These are phyloP conservation scores for Sminthopsis crassicaudata DNA, from an alignment of 2,113 vertebrate species.

Conservation along the genomic window DNA sequence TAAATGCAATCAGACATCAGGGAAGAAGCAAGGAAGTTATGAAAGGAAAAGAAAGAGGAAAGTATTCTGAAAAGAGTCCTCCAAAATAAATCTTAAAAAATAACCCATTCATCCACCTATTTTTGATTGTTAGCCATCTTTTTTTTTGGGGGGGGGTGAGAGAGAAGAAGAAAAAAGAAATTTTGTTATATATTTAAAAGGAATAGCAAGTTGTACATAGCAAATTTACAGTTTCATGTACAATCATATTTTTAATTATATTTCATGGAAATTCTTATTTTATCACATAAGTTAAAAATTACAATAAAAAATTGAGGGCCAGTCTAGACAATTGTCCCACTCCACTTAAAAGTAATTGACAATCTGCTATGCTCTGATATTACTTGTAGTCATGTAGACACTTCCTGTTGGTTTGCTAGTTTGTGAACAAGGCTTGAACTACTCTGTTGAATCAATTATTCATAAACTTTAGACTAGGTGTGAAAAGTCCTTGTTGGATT, in stretches of 20 bases:
- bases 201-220: too few relatives aligned
- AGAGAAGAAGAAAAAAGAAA: too few relatives aligned
- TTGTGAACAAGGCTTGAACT: background rate
- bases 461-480: background rate
- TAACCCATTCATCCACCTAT: background rate
- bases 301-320: background rate
- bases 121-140: too few relatives aligned
- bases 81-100: background rate
- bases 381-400: background rate
- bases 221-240: too few relatives aligned
- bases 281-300: too few relatives aligned
- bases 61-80: background rate
- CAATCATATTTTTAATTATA: too few relatives aligned
- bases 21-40: background rate
- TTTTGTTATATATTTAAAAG: too few relatives aligned
- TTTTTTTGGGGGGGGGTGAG: too few relatives aligned
- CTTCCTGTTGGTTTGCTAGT: background rate
- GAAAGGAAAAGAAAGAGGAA: fast-evolving
- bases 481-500: background rate
- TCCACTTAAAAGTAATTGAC: background rate
- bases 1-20: background rate
- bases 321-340: background rate
- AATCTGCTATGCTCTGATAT: background rate
- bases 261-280: too few relatives aligned
- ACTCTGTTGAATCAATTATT: background rate